phyloP scores from a whole-genome alignment of 2,113 vertebrate genomes.

The human (Homo sapiens) region DNA sequence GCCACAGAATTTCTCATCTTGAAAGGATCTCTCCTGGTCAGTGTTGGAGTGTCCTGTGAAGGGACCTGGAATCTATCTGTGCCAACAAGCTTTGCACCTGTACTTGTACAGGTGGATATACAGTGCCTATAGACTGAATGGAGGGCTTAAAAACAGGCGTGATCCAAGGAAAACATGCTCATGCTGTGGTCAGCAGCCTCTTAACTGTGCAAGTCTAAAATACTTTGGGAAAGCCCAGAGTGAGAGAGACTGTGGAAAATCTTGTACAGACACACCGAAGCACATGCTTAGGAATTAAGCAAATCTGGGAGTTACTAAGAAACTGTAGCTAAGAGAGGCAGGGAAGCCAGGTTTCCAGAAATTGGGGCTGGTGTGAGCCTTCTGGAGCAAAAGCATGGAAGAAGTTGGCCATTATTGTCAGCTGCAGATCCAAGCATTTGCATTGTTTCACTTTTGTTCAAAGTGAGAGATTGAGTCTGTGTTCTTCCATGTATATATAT shows the following conservation, averaged over 20 bases:
- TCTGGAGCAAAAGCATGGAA: neutral
- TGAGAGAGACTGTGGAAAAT: too few species aligned
- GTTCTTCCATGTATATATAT: neutral
- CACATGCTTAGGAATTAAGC: neutral
- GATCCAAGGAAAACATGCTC: neutral
- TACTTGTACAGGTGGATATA: too few species aligned
- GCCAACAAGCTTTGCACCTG: neutral
- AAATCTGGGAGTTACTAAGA: neutral
- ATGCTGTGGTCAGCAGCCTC: accelerated
- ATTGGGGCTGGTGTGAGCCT: neutral
- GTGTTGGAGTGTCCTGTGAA: neutral
- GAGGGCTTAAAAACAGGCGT: neutral
- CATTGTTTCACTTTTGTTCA: neutral
- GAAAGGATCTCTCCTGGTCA: neutral
- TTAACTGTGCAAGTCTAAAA: neutral
- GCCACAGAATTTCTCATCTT: neutral
- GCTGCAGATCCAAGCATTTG: neutral
- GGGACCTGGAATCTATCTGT: neutral
- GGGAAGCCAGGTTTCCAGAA: neutral
- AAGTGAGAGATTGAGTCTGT: neutral
- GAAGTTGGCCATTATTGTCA: neutral
- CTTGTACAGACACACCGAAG: too few species aligned
- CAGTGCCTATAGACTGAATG: accelerated
- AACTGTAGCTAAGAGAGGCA: neutral
- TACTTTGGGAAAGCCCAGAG: neutral